Conservation (phyloP, 2,888 invertebrate species). For the Drymonia ruficornis region DNA sequence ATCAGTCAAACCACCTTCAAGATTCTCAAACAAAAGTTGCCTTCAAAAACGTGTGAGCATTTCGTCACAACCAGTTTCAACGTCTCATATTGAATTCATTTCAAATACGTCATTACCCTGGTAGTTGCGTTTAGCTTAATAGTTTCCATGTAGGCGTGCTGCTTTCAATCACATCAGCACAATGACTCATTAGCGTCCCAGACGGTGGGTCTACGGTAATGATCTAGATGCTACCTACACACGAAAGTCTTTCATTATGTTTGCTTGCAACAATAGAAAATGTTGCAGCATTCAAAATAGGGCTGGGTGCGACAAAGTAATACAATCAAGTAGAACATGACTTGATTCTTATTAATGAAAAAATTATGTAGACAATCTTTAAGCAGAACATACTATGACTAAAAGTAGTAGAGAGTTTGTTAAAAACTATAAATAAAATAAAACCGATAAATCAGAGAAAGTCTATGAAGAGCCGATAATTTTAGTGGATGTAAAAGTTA, state of each 20-base stretch:
- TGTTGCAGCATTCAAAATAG: conserved; percentile 13
- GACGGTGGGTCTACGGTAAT: conserved; percentile 49
- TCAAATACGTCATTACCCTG: conserved; percentile 43
- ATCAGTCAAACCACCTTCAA: not conserved
- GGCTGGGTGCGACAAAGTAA: conserved; percentile 1
- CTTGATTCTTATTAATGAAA: too few relatives aligned
- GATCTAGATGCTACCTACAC: conserved; percentile 55
- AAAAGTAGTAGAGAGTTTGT: too few relatives aligned
- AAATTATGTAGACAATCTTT: too few relatives aligned
- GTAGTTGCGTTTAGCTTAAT: conserved; percentile 47
- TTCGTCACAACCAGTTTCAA: conserved; percentile 9
- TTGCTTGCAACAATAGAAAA: conserved; percentile 28
- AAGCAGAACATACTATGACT: too few relatives aligned
- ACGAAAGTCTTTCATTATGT: conserved; percentile 43
- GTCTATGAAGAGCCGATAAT: not conserved
- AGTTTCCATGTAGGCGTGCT: conserved; percentile 59
- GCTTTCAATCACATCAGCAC: conserved; percentile 61
- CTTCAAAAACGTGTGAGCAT: conserved; percentile 10
- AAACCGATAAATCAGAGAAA: too few relatives aligned
- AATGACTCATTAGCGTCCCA: conserved; percentile 64
- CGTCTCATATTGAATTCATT: conserved; percentile 23
- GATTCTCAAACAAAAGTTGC: not conserved
- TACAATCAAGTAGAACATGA: not conserved
- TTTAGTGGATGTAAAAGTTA: not conserved
- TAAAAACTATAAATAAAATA: too few relatives aligned